A percentile compares a stretch with the other conserved stretches of the same genome.
phyloP scores from a whole-genome alignment of 35 echinoderm and acorn worm genomes.

The Lytechinus pictus region DNA sequence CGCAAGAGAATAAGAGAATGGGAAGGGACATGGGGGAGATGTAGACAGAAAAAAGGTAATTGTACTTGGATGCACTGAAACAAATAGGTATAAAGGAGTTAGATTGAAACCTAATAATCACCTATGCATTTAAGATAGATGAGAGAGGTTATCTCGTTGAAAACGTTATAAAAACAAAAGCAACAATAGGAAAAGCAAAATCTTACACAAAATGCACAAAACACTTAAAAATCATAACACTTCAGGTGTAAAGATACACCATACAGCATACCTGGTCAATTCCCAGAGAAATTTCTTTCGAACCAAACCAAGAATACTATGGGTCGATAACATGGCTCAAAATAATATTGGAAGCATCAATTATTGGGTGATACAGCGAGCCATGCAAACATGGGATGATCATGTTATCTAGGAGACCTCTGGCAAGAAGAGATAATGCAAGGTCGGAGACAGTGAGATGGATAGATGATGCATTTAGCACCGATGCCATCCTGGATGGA shows the following conservation, averaged over 20 bases:
- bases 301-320: background rate
- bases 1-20: too few species aligned
- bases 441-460: background rate
- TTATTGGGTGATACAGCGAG: background rate
- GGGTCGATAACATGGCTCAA: background rate
- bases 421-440: background rate
- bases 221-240: background rate
- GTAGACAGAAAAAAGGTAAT: too few species aligned
- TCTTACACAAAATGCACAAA: background rate
- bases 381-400: slow-evolving; percentile 13
- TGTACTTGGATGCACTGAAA: too few species aligned
- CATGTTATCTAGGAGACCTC: slow-evolving; percentile 10
- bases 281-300: background rate
- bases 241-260: background rate
- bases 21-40: too few species aligned
- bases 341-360: background rate
- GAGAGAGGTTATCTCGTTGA: too few species aligned
- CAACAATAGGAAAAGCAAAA: background rate
- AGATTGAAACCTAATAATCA: too few species aligned
- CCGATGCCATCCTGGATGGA: background rate
- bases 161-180: too few species aligned
- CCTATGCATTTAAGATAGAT: too few species aligned
- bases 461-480: background rate
- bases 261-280: background rate
- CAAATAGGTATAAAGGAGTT: too few species aligned